A percentile compares a stretch with the other conserved stretches of the same genome.
Conservation (phyloP, 2,888 invertebrate genomes). For the Papilio demoleus region DNA sequence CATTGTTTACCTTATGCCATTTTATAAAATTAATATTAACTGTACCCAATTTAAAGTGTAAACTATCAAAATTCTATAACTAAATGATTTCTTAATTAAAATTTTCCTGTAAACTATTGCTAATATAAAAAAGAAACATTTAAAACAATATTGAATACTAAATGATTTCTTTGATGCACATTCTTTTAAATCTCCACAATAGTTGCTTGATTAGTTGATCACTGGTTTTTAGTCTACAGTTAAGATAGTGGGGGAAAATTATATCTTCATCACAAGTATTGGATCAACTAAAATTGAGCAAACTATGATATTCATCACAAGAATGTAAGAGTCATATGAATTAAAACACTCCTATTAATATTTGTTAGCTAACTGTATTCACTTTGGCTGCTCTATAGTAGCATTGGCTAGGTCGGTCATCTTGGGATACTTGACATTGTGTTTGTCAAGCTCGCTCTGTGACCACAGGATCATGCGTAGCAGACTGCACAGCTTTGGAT, state of each 20-base stretch:
- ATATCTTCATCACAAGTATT: neutral
- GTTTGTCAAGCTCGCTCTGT: slow-evolving; percentile 96
- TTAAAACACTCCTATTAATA: slow-evolving; percentile 33
- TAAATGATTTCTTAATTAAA: slow-evolving; percentile 39
- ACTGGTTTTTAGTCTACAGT: neutral
- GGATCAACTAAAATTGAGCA: slow-evolving; percentile 13
- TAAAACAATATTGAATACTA: slow-evolving; percentile 22
- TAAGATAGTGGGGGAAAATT: neutral
- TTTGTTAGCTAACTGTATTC: slow-evolving; percentile 48
- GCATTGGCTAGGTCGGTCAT: slow-evolving; percentile 96
- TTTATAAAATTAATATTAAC: neutral
- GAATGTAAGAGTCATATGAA: slow-evolving; percentile 24
- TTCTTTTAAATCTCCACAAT: neutral
- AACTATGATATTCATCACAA: slow-evolving; percentile 1
- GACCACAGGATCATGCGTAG: slow-evolving; percentile 97
- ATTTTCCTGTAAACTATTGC: slow-evolving; percentile 24
- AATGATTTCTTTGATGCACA: slow-evolving; percentile 5
- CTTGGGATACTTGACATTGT: slow-evolving; percentile 97
- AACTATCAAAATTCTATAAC: neutral
- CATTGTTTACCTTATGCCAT: neutral
- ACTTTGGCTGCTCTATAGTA: slow-evolving; percentile 89
- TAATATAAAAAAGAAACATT: slow-evolving; percentile 20
- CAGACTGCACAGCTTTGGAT: slow-evolving; percentile 95
- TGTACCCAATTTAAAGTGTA: neutral
- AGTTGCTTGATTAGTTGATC: slow-evolving; percentile 14